Conservation (phyloP, 2,113 vertebrate species). For the Sinocyclocheilus grahami region DNA sequence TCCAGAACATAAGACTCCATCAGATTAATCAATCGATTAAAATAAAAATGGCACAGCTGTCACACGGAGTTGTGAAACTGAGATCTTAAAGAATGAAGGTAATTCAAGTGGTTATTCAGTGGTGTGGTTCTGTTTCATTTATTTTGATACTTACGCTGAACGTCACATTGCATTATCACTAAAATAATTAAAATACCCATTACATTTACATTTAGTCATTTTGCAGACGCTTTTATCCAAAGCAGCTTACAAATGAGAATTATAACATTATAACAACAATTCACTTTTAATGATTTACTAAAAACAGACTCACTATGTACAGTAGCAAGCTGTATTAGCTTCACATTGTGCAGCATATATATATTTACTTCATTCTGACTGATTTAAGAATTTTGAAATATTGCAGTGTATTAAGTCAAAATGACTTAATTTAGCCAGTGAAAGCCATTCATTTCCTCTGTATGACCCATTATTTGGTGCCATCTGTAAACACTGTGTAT, state of each 20-base stretch:
- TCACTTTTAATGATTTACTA: too few relatives aligned
- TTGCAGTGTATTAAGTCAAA: neutral
- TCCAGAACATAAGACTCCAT: neutral
- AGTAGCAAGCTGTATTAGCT: too few relatives aligned
- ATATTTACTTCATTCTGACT: neutral
- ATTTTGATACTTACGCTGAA: too few relatives aligned
- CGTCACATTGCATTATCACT: too few relatives aligned
- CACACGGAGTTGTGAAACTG: neutral
- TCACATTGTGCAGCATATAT: neutral
- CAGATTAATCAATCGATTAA: neutral
- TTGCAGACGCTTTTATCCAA: too few relatives aligned
- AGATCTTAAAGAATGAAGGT: neutral
- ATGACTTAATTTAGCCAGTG: conserved; percentile 10
- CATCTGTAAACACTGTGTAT: conserved; percentile 28
- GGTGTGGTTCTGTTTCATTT: too few relatives aligned
- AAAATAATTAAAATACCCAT: too few relatives aligned
- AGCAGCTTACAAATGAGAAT: too few relatives aligned
- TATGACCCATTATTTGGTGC: conserved; percentile 34
- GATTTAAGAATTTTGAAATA: neutral
- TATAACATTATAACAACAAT: too few relatives aligned
- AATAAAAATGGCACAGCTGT: neutral
- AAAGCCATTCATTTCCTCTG: conserved; percentile 6
- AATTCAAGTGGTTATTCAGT: too few relatives aligned
- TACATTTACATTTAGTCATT: too few relatives aligned
- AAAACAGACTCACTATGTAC: too few relatives aligned